Conservation (phyloP, 2,113 vertebrate genomes). For the Pluvialis apricaria region DNA sequence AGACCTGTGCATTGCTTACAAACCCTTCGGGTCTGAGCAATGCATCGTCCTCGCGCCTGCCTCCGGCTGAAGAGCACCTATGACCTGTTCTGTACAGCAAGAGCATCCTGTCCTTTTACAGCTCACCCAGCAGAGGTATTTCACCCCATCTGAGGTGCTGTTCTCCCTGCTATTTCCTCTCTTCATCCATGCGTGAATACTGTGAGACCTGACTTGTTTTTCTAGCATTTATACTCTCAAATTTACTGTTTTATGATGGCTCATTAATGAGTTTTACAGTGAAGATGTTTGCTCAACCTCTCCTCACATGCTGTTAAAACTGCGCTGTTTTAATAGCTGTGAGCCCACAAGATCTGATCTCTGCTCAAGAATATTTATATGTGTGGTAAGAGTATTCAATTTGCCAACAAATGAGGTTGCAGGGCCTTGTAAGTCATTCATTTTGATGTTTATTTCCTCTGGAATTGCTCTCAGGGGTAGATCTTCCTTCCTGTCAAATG, state of each 20-base stretch:
- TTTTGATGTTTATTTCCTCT: slow-evolving; percentile 62
- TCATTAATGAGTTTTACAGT: slow-evolving; percentile 25
- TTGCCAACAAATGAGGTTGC: slow-evolving; percentile 54
- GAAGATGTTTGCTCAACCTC: slow-evolving; percentile 46
- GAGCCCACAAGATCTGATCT: slow-evolving; percentile 17
- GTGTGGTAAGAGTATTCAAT: slow-evolving; percentile 45
- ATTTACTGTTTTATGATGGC: slow-evolving; percentile 36
- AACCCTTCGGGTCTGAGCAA: fast-evolving
- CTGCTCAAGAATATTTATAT: slow-evolving; percentile 52
- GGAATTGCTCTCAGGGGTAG: slow-evolving; percentile 37
- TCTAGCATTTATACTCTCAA: slow-evolving; percentile 10
- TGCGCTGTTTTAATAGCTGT: slow-evolving; percentile 40
- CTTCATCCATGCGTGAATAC: background rate
- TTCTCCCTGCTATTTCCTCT: background rate
- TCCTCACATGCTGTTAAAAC: slow-evolving; percentile 32
- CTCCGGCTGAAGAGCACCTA: background rate
- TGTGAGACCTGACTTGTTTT: background rate
- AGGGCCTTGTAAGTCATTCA: slow-evolving; percentile 58
- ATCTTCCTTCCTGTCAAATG: slow-evolving; percentile 37
- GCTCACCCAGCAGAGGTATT: background rate
- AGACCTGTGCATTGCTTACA: background rate
- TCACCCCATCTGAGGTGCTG: background rate
- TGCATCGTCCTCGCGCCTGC: fast-evolving
- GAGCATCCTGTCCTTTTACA: background rate
- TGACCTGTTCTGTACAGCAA: background rate